Base-by-base conservation (phyloP, 1,140 invertebrate genomes). In the Heterodera schachtii region DNA sequence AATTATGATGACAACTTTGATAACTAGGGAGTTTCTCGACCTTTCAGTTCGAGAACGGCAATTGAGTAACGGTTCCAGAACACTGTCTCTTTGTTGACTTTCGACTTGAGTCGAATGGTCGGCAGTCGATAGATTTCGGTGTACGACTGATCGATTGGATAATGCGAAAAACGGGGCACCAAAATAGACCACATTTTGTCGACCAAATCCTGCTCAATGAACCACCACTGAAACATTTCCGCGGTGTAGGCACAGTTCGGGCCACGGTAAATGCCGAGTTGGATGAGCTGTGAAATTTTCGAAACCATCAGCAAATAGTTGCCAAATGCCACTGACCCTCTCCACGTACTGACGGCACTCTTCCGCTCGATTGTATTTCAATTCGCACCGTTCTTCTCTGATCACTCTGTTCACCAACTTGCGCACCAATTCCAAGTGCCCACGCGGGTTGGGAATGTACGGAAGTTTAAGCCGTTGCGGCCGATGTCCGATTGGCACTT, bases 151-250 rank as follows among this genome's bases (percentile, higher is more conserved):
- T 83, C 80, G 5, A 60, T 66, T 16, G 77, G 77, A 69, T 78
- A 78, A 43, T 85, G 67, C 75, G 80, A 47, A 41, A 84, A 85
- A 11, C 87, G 83, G 43, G 84, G 84, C 31, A 84, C 79, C 41
- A 87, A 43, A 31, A 83, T 81, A 46, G 82, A 81, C 44, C 82
- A 82, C 83, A 88, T 82, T 73, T 88, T 88, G 19, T 81, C 81
- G 31, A 81, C 66, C 8, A 88, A 70, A 74, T 84, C 82, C 52
- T 81, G 80, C 70, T 88, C 87, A 21, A 80, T 75, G 11, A 88
- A 71, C 87, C 87, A 88, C 87, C 87, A 88, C 21, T 85, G 67
- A 41, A 85, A 75, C 87, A 88, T 88, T 75, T 88, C 85, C 11
- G 78, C 66, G n/a, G 87, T 88, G 70, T 88, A 87, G 44, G 82